Conservation (phyloP, 2,888 invertebrate species). For the Agapetus fuscipes region DNA sequence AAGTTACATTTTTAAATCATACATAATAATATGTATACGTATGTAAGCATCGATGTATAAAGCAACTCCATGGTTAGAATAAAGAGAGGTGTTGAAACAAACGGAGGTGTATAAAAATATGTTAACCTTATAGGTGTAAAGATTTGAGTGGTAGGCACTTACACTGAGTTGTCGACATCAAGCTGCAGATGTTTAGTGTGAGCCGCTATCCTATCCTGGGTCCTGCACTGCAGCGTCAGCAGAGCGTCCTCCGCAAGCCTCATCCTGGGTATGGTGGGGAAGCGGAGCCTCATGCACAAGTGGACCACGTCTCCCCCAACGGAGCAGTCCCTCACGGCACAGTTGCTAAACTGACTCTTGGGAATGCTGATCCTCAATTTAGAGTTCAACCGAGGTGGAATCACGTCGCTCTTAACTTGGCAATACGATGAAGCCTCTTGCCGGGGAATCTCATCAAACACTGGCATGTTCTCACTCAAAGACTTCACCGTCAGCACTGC, state of each 20-base stretch:
- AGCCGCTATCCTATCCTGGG: conserved; percentile 42
- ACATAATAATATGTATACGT: too few relatives aligned
- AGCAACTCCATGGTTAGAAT: too few relatives aligned
- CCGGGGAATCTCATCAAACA: conserved; percentile 30
- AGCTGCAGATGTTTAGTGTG: conserved; percentile 34
- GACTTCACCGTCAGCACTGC: conserved; percentile 32
- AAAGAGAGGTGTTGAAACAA: too few relatives aligned
- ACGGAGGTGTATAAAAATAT: too few relatives aligned
- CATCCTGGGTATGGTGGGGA: conserved; percentile 44
- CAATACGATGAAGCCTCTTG: conserved; percentile 27
- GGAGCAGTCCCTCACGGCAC: conserved; percentile 42
- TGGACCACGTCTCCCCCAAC: conserved; percentile 28
- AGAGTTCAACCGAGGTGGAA: conserved; percentile 22
- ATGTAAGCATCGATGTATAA: too few relatives aligned
- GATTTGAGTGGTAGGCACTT: too few relatives aligned
- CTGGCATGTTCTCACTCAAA: conserved; percentile 28
- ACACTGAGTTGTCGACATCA: conserved; percentile 21
- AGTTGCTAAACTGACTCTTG: conserved; percentile 37
- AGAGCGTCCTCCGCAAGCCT: conserved; percentile 41
- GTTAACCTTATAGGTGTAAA: too few relatives aligned
- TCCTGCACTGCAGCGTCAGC: conserved; percentile 44
- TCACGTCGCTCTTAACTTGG: conserved; percentile 23
- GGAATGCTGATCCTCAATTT: conserved; percentile 34
- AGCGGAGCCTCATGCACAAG: conserved; percentile 44
- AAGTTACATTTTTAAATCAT: too few relatives aligned